These are phyloP conservation scores for Phorcus lineatus DNA, from an alignment of 2,888 invertebrate species.

Conservation along the genomic window DNA sequence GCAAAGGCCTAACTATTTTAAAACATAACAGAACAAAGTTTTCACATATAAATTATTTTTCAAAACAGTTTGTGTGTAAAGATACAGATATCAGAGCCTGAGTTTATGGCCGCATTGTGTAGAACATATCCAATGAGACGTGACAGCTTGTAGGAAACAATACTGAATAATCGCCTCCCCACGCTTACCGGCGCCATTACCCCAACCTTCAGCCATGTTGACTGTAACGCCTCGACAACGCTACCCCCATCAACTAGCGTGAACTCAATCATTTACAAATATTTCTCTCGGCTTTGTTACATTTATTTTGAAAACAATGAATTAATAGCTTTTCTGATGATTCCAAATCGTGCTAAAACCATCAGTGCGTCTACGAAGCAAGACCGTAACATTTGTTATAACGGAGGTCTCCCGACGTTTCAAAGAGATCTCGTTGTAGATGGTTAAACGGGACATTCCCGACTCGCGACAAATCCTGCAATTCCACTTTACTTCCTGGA, in stretches of 20 bases:
- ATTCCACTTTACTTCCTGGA: constrained; percentile 3
- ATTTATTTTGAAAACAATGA: constrained; percentile 8
- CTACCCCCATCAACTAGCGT: background rate
- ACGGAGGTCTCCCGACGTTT: background rate
- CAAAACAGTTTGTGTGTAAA: too few relatives aligned
- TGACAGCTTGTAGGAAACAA: too few relatives aligned
- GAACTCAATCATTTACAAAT: background rate
- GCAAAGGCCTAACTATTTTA: too few relatives aligned
- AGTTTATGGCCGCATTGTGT: too few relatives aligned
- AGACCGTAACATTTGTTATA: background rate
- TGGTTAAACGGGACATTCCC: background rate
- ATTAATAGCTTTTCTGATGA: background rate
- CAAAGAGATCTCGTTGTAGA: background rate
- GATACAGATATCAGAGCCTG: too few relatives aligned
- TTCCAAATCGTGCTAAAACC: background rate
- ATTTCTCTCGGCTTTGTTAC: background rate
- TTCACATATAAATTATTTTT: too few relatives aligned
- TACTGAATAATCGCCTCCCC: background rate
- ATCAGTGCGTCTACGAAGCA: background rate
- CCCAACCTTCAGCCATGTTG: background rate
- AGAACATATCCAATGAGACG: too few relatives aligned
- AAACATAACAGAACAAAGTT: too few relatives aligned
- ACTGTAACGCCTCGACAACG: background rate
- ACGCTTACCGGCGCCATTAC: background rate
- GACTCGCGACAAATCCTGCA: constrained; percentile 6